Evolutionary conservation across 2,113 vertebrate species (phyloP).

Genomic region (Psilopogon haemacephalus): DNA sequence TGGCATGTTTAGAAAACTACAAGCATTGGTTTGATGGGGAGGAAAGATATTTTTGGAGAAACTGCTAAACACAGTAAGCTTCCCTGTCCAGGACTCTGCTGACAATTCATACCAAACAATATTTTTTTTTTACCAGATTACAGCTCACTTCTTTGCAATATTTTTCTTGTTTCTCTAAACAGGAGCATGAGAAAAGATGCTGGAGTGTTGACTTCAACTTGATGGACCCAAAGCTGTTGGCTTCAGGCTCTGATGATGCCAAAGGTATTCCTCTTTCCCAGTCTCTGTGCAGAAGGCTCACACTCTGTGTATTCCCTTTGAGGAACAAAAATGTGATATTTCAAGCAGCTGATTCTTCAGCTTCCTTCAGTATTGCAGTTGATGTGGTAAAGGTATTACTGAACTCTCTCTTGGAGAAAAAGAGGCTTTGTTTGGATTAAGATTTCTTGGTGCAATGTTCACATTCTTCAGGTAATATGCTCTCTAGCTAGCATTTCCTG

Average conservation of each 20-base stretch:
- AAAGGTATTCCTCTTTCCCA: conserved; percentile 84
- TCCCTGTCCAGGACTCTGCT: neutral
- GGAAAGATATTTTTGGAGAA: neutral
- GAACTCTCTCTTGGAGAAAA: neutral
- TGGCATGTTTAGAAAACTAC: neutral
- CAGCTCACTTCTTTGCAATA: neutral
- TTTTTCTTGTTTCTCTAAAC: conserved; percentile 45
- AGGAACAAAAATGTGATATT: neutral
- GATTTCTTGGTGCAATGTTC: neutral
- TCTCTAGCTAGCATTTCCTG: neutral
- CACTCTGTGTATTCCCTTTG: neutral
- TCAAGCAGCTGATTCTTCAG: neutral
- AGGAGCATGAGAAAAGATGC: conserved; percentile 99
- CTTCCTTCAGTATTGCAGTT: neutral
- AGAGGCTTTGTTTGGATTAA: neutral
- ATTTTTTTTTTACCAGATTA: neutral
- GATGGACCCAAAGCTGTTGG: conserved; percentile 98
- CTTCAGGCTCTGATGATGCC: conserved; percentile 98
- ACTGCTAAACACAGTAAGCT: neutral
- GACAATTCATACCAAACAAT: neutral
- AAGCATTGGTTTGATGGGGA: neutral
- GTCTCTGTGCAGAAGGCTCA: neutral
- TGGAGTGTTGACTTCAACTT: conserved; percentile 99
- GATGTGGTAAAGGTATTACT: neutral
- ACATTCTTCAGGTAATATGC: neutral